Evolutionary conservation across 2,888 invertebrate genomes (phyloP).

Genomic region (Pelosia muscerda): DNA sequence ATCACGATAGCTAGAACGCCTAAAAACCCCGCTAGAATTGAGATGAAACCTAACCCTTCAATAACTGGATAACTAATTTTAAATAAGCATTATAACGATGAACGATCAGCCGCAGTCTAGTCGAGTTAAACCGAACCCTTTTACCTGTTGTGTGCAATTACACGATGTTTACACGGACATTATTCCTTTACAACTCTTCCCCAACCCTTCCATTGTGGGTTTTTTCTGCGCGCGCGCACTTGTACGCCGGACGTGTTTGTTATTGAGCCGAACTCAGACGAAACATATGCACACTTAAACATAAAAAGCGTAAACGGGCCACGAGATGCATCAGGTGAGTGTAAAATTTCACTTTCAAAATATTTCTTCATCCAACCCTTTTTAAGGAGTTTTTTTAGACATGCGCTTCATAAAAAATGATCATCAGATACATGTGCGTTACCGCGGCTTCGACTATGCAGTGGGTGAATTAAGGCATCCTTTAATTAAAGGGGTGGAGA

Average conservation of each 20-base stretch:
- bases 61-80: conserved; percentile 19
- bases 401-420: conserved; percentile 57
- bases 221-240: conserved; percentile 73
- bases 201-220: conserved; percentile 79
- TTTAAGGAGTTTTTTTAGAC: conserved; percentile 51
- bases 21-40: conserved; percentile 2
- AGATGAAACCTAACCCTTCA: conserved; percentile 11
- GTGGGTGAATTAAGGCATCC: neutral
- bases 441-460: neutral
- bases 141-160: conserved; percentile 81
- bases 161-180: conserved; percentile 84
- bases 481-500: neutral
- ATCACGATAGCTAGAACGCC: neutral
- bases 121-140: conserved; percentile 68
- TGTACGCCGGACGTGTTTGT: conserved; percentile 70
- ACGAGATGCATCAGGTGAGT: conserved; percentile 57
- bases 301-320: conserved; percentile 42
- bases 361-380: conserved; percentile 65
- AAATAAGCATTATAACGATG: conserved; percentile 38
- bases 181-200: conserved; percentile 78
- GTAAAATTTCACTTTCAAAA: conserved; percentile 73
- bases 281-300: conserved; percentile 49
- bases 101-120: conserved; percentile 52
- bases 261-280: conserved; percentile 55
- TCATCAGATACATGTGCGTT: conserved; percentile 50